phyloP scores from a whole-genome alignment of 2,113 vertebrate genomes.

The Rhinopomastus cyanomelas region DNA sequence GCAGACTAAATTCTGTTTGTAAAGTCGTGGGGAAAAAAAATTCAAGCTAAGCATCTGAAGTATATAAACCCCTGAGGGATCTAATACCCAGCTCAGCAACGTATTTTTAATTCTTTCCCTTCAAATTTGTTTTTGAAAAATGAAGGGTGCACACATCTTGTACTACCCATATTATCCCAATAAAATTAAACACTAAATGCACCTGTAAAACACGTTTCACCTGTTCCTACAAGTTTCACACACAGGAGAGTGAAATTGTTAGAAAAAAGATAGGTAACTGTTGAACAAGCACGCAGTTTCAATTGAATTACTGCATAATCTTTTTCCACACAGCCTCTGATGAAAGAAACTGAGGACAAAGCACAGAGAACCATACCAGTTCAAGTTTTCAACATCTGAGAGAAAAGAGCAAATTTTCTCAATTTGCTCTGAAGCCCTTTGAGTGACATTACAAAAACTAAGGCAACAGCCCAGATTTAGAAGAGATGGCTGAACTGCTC shows the following conservation, averaged over 20 bases:
- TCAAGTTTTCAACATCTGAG: background rate
- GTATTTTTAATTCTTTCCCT: background rate
- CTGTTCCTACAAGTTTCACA: background rate
- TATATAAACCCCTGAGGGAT: background rate
- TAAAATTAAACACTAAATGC: background rate
- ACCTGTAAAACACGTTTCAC: constrained; percentile 7
- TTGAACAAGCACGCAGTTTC: background rate
- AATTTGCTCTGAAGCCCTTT: constrained; percentile 22
- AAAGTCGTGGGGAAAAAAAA: background rate
- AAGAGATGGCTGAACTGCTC: background rate
- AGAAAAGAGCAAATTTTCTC: constrained; percentile 6
- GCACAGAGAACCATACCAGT: background rate
- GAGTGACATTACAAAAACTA: background rate
- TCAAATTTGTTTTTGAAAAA: background rate
- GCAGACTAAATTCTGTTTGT: background rate
- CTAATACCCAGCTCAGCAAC: background rate
- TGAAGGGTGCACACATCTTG: background rate
- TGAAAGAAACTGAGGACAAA: background rate
- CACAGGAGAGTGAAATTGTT: background rate
- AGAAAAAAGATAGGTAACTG: background rate
- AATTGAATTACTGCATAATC: background rate
- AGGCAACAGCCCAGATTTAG: background rate
- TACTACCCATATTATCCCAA: background rate
- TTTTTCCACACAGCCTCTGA: background rate
- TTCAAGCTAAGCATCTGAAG: background rate